Evolutionary conservation across 2,888 invertebrate species (phyloP).

Genomic region (Troides oblongomaculatus): DNA sequence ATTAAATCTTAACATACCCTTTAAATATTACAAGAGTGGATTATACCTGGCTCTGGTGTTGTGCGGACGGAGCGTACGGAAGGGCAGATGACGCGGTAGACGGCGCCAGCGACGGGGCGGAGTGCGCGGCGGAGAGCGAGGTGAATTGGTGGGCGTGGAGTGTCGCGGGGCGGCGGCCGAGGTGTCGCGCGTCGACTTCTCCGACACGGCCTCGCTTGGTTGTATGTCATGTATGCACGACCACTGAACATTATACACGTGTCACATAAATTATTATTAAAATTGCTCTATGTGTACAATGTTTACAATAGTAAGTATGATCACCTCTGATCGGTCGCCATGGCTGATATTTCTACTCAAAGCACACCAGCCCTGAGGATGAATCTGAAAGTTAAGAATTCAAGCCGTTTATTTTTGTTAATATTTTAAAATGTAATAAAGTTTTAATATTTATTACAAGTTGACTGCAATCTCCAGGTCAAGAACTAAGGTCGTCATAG

Average conservation of each 20-base stretch:
- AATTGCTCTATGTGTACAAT: not conserved
- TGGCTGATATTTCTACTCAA: constrained; percentile 92
- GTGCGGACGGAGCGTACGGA: constrained; percentile 11
- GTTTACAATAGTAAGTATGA: not conserved
- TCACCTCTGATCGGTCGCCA: constrained; percentile 91
- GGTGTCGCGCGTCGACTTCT: constrained; percentile 54
- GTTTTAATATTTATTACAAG: too few relatives aligned
- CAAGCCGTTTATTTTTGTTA: too few relatives aligned
- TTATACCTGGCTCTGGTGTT: not conserved
- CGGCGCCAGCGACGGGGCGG: constrained; percentile 28
- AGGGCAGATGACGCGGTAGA: constrained; percentile 20
- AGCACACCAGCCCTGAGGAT: constrained; percentile 94
- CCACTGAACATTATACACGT: constrained; percentile 80
- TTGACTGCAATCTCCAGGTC: too few relatives aligned
- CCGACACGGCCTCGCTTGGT: constrained; percentile 67
- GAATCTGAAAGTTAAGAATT: constrained; percentile 80
- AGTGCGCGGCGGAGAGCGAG: constrained; percentile 26
- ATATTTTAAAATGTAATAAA: too few relatives aligned
- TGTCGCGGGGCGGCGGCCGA: constrained; percentile 32
- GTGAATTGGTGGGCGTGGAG: constrained; percentile 34
- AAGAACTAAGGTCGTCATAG: too few relatives aligned
- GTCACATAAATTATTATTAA: too few relatives aligned
- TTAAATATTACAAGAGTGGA: not conserved
- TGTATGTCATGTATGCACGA: constrained; percentile 97
- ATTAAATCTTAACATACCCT: not conserved